These are phyloP conservation scores for Callospermophilus lateralis DNA, from an alignment of 2,113 vertebrate species.

Conservation along the genomic window DNA sequence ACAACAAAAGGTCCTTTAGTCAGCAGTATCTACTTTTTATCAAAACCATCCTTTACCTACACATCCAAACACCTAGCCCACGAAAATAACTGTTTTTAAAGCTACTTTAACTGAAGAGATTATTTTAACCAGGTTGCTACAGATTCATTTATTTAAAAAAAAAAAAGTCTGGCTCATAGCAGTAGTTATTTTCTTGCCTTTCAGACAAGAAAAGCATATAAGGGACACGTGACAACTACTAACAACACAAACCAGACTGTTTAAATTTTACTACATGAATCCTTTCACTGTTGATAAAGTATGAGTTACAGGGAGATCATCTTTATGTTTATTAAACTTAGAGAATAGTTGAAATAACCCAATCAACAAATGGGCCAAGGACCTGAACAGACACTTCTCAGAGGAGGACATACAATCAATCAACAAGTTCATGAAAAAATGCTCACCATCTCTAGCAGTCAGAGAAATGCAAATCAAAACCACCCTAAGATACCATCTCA, in stretches of 20 bases:
- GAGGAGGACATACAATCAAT: too few species aligned
- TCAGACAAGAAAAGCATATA: neutral
- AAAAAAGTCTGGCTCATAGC: neutral
- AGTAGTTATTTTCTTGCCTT: neutral
- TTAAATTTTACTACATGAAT: neutral
- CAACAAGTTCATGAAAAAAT: too few species aligned
- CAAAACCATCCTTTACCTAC: neutral
- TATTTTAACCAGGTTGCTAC: neutral
- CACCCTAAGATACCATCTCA: too few species aligned
- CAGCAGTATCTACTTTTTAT: neutral
- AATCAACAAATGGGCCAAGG: too few species aligned
- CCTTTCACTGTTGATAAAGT: neutral
- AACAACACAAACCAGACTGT: neutral
- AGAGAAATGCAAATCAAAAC: too few species aligned
- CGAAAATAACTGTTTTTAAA: neutral
- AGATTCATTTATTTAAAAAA: neutral
- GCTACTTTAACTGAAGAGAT: neutral
- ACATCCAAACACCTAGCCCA: neutral
- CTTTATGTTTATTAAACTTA: constrained; percentile 67
- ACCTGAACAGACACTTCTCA: too few species aligned
- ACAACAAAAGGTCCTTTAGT: neutral
- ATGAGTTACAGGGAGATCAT: constrained; percentile 40
- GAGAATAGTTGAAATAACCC: neutral
- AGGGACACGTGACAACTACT: neutral
- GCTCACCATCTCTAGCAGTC: too few species aligned